A percentile compares a stretch with the other conserved stretches of the same genome.
Conservation (phyloP, 1,140 invertebrate genomes). For the Pemphigus obesinymphae region DNA sequence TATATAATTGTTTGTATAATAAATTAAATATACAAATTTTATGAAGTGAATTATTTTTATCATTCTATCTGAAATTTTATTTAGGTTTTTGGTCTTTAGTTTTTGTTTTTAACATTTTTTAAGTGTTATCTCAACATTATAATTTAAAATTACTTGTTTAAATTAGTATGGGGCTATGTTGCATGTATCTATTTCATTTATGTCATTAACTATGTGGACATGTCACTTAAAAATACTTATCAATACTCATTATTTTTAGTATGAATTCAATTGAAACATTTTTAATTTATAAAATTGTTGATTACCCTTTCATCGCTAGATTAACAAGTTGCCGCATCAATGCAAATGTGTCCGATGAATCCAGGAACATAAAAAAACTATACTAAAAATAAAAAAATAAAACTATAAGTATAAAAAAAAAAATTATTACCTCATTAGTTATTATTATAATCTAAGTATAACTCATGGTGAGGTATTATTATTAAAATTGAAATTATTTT, state of each 20-base stretch:
- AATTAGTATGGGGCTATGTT: not conserved
- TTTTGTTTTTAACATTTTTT: no score
- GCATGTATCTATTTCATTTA: no score
- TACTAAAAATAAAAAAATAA: slow-evolving; percentile 57
- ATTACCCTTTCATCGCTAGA: slow-evolving; percentile 90
- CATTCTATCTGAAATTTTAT: no score
- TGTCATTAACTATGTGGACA: no score
- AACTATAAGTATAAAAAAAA: not conserved
- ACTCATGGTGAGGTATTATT: no score
- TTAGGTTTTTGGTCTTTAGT: no score
- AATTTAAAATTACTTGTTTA: no score
- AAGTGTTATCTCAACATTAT: no score
- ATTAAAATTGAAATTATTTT: no score
- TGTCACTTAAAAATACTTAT: not conserved
- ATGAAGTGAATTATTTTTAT: no score
- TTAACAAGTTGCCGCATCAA: slow-evolving; percentile 94
- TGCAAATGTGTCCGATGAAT: slow-evolving; percentile 79
- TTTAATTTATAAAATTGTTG: slow-evolving; percentile 34
- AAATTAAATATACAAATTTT: not conserved
- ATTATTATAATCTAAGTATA: no score
- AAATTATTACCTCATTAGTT: not conserved
- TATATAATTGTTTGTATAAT: not conserved
- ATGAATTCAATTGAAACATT: no score
- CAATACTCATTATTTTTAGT: not conserved
- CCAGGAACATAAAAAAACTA: slow-evolving; percentile 85